Evolutionary conservation across 2,113 vertebrate species (phyloP).

Genomic region (Dolichotis patagonum): DNA sequence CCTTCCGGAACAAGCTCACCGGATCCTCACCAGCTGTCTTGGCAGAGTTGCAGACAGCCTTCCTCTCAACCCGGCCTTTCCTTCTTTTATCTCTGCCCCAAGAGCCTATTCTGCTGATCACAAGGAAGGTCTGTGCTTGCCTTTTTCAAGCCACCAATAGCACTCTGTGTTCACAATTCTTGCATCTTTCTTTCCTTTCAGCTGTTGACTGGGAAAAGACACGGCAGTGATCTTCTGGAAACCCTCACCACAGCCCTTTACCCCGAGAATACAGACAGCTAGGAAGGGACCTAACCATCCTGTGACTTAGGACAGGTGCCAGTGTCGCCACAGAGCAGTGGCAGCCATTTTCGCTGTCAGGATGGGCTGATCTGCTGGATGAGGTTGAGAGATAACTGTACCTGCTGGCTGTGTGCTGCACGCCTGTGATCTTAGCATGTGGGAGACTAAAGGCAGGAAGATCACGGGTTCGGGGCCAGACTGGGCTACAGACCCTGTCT

Average conservation of each 20-base stretch:
- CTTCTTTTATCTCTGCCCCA: constrained; percentile 57
- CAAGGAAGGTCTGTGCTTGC: background rate
- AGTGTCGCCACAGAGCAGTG: background rate
- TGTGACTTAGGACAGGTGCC: fast-evolving
- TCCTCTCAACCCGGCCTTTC: background rate
- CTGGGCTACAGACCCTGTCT: background rate
- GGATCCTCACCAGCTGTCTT: background rate
- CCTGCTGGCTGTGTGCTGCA: background rate
- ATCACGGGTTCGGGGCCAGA: background rate
- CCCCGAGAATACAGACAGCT: background rate
- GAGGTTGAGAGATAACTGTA: background rate
- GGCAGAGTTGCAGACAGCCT: constrained; percentile 6
- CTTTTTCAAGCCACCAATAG: background rate
- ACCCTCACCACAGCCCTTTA: background rate
- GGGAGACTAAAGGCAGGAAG: background rate
- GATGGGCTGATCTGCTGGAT: background rate
- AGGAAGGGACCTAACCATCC: background rate
- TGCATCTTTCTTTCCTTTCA: background rate
- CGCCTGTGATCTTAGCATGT: background rate
- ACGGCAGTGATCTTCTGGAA: background rate
- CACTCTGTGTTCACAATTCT: background rate
- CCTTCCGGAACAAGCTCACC: background rate
- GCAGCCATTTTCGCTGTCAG: too few species aligned
- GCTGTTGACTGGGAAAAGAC: background rate
- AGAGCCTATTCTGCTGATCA: constrained; percentile 44